Evolutionary conservation across 2,888 invertebrate species (phyloP).

Genomic region (Pocota personata): DNA sequence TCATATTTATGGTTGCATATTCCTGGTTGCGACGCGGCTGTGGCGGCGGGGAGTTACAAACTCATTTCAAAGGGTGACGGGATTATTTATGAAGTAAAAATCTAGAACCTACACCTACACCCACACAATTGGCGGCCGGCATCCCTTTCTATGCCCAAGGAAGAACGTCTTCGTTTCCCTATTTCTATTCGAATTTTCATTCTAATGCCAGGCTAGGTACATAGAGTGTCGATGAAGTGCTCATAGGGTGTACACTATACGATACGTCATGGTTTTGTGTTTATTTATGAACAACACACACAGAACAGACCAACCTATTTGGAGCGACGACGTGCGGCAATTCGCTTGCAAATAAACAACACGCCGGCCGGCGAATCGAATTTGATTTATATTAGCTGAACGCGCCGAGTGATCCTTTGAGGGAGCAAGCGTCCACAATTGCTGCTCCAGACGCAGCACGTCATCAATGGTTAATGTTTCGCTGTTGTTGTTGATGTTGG

Average conservation of each 20-base stretch:
- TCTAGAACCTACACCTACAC: constrained; percentile 44
- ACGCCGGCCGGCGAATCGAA: constrained; percentile 60
- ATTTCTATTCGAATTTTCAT: constrained; percentile 38
- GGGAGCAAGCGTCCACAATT: constrained; percentile 6
- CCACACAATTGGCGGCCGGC: constrained; percentile 32
- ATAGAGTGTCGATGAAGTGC: constrained; percentile 29
- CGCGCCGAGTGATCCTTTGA: constrained; percentile 69
- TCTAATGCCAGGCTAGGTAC: constrained; percentile 18
- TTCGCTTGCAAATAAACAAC: constrained; percentile 49
- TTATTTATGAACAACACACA: constrained; percentile 57
- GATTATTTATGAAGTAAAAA: constrained; percentile 35
- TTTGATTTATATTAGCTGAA: constrained; percentile 72
- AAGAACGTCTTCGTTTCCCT: constrained; percentile 49
- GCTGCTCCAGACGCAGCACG: constrained; percentile 21
- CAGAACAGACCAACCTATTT: not conserved
- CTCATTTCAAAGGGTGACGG: constrained; percentile 24
- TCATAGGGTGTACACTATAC: constrained; percentile 44
- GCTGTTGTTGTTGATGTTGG: constrained; percentile 60
- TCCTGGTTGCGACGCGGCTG: not conserved
- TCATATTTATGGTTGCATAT: constrained; percentile 38
- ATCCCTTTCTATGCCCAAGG: constrained; percentile 16
- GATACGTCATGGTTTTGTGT: constrained; percentile 55
- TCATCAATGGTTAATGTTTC: constrained; percentile 22
- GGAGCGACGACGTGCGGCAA: constrained; percentile 9
- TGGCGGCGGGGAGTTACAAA: not conserved